A percentile compares a stretch with the other conserved stretches of the same genome.
These are phyloP conservation scores for Microctenopoma steveboyesi DNA, from an alignment of 2,797 vertebrate species.

Conservation along the genomic window DNA sequence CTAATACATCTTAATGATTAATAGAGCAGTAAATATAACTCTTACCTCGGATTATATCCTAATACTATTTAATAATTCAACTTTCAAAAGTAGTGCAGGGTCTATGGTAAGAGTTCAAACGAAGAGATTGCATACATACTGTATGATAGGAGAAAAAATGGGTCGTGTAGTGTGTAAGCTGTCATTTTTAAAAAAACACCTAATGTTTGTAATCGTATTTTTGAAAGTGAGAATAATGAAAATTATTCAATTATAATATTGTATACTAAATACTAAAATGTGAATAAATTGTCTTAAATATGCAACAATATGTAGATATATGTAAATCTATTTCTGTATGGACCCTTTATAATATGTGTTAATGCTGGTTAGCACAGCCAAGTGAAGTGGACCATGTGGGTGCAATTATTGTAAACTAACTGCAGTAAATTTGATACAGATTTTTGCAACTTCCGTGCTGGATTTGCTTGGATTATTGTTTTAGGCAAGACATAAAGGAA, in stretches of 20 bases:
- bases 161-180: conserved; percentile 1
- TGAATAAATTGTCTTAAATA: conserved; percentile 3
- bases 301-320: conserved; percentile 5
- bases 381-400: conserved; percentile 10
- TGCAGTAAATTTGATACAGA: conserved; percentile 14
- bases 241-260: too few species aligned
- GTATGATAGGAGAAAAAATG: conserved; percentile 18
- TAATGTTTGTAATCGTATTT: background rate
- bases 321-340: conserved; percentile 23
- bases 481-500: background rate
- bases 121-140: conserved; percentile 27
- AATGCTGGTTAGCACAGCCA: conserved; percentile 33
- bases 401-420: conserved; percentile 19
- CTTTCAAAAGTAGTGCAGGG: conserved; percentile 64
- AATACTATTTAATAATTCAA: conserved; percentile 82
- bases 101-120: conserved; percentile 49
- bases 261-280: background rate
- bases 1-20: conserved; percentile 84
- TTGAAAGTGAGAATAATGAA: background rate
- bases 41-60: conserved; percentile 74
- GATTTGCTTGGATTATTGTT: conserved; percentile 2
- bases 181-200: conserved; percentile 1
- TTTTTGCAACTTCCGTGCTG: background rate
- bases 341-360: conserved; percentile 12
- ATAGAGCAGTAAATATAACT: conserved; percentile 84